Evolutionary conservation across 2,113 vertebrate genomes (phyloP).

Genomic region (Butastur rufipennis): DNA sequence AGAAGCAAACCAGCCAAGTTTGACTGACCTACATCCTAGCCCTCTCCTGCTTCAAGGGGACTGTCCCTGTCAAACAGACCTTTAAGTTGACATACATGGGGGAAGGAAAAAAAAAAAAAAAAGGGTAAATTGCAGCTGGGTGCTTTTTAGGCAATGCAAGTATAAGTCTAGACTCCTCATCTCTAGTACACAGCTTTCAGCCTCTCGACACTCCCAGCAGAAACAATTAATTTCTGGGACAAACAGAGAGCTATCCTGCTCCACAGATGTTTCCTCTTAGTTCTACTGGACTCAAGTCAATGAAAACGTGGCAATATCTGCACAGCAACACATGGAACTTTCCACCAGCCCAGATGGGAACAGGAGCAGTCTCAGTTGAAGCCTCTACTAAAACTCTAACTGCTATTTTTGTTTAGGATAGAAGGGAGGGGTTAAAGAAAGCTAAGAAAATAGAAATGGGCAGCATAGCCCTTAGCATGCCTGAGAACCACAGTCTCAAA

Average conservation of each 20-base stretch:
- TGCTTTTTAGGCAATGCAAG: neutral
- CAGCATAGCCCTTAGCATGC: neutral
- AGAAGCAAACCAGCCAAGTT: neutral
- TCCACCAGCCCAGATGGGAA: slow-evolving; percentile 46
- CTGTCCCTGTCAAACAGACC: neutral
- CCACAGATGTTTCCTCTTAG: slow-evolving; percentile 75
- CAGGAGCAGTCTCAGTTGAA: neutral
- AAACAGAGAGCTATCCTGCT: slow-evolving; percentile 57
- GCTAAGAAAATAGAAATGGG: slow-evolving; percentile 9
- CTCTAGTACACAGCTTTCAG: neutral
- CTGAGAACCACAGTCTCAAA: slow-evolving; percentile 15
- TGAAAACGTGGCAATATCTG: slow-evolving; percentile 77
- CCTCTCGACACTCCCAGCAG: neutral
- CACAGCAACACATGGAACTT: slow-evolving; percentile 60
- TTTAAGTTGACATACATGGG: neutral
- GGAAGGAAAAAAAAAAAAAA: no score
- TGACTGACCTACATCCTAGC: neutral
- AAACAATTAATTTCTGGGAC: slow-evolving; percentile 59
- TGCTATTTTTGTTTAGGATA: slow-evolving; percentile 16
- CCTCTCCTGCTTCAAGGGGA: neutral
- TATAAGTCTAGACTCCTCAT: neutral
- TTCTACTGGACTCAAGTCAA: slow-evolving; percentile 39
- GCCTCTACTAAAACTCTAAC: neutral
- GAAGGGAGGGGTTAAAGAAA: slow-evolving; percentile 25
- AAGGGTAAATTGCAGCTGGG: neutral